phyloP scores from a whole-genome alignment of 2,888 invertebrate genomes.

The Lypha dubia region DNA sequence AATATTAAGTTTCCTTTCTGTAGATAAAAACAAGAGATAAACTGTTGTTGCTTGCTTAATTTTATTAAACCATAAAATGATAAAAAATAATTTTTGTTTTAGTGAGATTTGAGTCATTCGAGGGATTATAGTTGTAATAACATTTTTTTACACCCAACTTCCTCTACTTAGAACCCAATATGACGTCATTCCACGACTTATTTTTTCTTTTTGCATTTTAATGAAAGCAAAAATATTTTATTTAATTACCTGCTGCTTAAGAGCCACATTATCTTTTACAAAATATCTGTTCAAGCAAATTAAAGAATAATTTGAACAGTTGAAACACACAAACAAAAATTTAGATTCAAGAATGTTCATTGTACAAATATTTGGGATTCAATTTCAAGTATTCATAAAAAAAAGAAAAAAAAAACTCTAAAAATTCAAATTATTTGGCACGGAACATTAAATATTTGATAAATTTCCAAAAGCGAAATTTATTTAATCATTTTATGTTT shows the following conservation, averaged over 20 bases:
- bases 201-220: slow-evolving; percentile 30
- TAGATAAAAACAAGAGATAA: slow-evolving; percentile 40
- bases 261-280: slow-evolving; percentile 23
- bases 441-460: background rate
- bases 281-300: slow-evolving; percentile 6
- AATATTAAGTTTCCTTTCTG: slow-evolving; percentile 33
- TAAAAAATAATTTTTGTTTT: slow-evolving; percentile 13
- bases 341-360: background rate
- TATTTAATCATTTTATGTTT: too few relatives aligned
- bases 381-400: slow-evolving; percentile 10
- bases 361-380: background rate
- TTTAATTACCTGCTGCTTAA: slow-evolving; percentile 35
- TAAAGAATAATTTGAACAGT: slow-evolving; percentile 18
- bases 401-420: background rate
- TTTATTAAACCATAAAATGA: slow-evolving; percentile 1
- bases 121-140: background rate
- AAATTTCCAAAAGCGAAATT: background rate
- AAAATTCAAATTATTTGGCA: too few relatives aligned
- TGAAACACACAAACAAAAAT: slow-evolving; percentile 12
- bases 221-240: slow-evolving; percentile 39
- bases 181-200: slow-evolving; percentile 49
- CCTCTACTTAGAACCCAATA: slow-evolving; percentile 28
- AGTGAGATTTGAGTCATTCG: slow-evolving; percentile 40
- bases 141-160: slow-evolving; percentile 2
- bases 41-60: slow-evolving; percentile 2